These are phyloP conservation scores for Ectemnius cavifrons DNA, from an alignment of 2,888 invertebrate species.

Conservation along the genomic window DNA sequence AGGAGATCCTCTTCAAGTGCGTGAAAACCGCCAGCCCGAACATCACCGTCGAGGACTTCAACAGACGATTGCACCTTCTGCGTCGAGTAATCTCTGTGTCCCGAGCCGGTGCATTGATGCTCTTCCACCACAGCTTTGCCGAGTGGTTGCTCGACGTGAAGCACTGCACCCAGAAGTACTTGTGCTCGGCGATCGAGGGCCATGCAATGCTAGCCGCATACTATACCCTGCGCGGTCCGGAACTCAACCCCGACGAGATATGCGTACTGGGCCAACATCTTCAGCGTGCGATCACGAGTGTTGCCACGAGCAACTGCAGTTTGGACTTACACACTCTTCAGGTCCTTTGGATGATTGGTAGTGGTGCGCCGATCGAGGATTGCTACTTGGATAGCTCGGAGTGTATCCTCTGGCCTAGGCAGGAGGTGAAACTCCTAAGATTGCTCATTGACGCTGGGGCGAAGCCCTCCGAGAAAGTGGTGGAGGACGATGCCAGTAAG, in stretches of 20 bases:
- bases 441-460: slow-evolving; percentile 88
- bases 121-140: slow-evolving; percentile 97
- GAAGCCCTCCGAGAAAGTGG: slow-evolving; percentile 77
- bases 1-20: slow-evolving; percentile 89
- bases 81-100: slow-evolving; percentile 84
- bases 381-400: slow-evolving; percentile 75
- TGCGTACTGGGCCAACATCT: slow-evolving; percentile 82
- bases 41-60: slow-evolving; percentile 89
- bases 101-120: slow-evolving; percentile 82
- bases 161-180: slow-evolving; percentile 96
- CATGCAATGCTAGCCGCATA: slow-evolving; percentile 93
- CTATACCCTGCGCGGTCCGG: slow-evolving; percentile 85
- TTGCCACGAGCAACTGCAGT: slow-evolving; percentile 69
- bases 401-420: slow-evolving; percentile 77
- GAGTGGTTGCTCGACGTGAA: slow-evolving; percentile 98
- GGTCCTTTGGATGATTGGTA: slow-evolving; percentile 87
- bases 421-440: slow-evolving; percentile 84
- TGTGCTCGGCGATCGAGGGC: slow-evolving; percentile 92
- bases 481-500: slow-evolving; percentile 73
- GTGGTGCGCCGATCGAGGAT: slow-evolving; percentile 79
- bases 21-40: slow-evolving; percentile 88
- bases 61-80: slow-evolving; percentile 87
- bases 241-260: slow-evolving; percentile 86
- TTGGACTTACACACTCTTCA: slow-evolving; percentile 84
- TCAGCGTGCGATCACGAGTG: slow-evolving; percentile 71